These are phyloP conservation scores for Synchiropus splendidus DNA, from an alignment of 2,113 vertebrate species.

Conservation along the genomic window DNA sequence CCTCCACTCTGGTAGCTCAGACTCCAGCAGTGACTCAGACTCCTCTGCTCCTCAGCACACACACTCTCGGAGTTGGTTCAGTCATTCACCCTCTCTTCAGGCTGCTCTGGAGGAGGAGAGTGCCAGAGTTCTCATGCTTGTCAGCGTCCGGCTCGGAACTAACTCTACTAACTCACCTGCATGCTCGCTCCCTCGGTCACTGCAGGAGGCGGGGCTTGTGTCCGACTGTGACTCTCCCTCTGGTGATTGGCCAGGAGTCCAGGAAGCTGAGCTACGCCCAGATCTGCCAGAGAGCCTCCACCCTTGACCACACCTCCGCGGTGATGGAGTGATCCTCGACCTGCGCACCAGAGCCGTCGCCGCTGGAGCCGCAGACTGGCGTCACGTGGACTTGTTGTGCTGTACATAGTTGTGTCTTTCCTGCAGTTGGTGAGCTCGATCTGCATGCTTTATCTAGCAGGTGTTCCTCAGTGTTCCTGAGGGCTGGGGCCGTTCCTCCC, in stretches of 20 bases:
- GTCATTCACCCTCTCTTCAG: too few relatives aligned
- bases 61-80: too few relatives aligned
- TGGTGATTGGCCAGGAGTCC: slow-evolving; percentile 67
- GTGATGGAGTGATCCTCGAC: slow-evolving; percentile 43
- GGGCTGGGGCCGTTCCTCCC: not conserved
- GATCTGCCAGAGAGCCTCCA: slow-evolving; percentile 78
- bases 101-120: too few relatives aligned
- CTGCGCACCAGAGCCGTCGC: slow-evolving; percentile 46
- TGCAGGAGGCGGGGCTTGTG: not conserved
- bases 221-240: not conserved
- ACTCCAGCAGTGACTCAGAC: too few relatives aligned
- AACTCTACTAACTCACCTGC: not conserved
- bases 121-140: too few relatives aligned
- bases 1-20: too few relatives aligned
- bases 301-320: slow-evolving; percentile 13
- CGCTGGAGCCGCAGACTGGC: slow-evolving; percentile 58
- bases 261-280: slow-evolving; percentile 81
- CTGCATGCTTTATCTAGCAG: too few relatives aligned
- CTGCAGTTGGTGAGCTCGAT: too few relatives aligned
- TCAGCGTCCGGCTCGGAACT: too few relatives aligned
- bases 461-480: too few relatives aligned
- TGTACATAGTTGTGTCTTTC: not conserved
- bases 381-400: not conserved
- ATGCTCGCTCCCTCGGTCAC: not conserved
- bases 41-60: too few relatives aligned